Percentiles rank a stretch among this genome's conserved stretches.
These are phyloP conservation scores for Bombus consobrinus DNA, from an alignment of 1,140 invertebrate species.

Conservation along the genomic window DNA sequence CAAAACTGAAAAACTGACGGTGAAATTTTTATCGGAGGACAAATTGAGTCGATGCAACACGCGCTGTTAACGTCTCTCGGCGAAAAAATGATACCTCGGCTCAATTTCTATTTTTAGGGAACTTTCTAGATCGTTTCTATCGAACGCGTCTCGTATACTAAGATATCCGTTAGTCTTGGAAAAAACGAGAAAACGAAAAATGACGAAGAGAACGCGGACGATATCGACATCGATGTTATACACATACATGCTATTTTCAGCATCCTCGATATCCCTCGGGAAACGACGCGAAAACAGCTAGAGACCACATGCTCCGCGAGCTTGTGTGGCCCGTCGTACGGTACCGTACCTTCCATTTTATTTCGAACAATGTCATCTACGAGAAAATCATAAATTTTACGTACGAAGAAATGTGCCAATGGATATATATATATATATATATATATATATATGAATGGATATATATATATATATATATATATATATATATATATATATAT, in stretches of 20 bases:
- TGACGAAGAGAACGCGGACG: conserved; percentile 25
- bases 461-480: no score
- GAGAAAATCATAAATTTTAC: conserved; percentile 33
- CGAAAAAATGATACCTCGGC: neutral
- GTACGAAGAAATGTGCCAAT: neutral
- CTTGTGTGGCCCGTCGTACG: neutral
- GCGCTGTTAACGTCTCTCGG: neutral
- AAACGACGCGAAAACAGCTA: conserved; percentile 39
- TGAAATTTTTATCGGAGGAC: neutral
- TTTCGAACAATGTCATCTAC: neutral
- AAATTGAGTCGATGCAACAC: neutral
- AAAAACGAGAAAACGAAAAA: conserved; percentile 21
- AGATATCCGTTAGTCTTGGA: conserved; percentile 22
- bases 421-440: neutral
- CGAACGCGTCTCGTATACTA: conserved; percentile 14
- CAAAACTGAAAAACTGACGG: neutral
- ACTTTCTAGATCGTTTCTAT: conserved; percentile 42
- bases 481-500: no score
- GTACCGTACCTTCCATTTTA: conserved; percentile 46
- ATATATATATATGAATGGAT: no score
- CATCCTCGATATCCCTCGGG: conserved; percentile 44
- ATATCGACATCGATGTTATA: conserved; percentile 59
- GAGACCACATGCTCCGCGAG: conserved; percentile 33
- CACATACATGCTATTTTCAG: conserved; percentile 38
- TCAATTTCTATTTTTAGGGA: conserved; percentile 7